Evolutionary conservation across 2,113 vertebrate genomes (phyloP).

Genomic region (Vanacampus margaritifer): DNA sequence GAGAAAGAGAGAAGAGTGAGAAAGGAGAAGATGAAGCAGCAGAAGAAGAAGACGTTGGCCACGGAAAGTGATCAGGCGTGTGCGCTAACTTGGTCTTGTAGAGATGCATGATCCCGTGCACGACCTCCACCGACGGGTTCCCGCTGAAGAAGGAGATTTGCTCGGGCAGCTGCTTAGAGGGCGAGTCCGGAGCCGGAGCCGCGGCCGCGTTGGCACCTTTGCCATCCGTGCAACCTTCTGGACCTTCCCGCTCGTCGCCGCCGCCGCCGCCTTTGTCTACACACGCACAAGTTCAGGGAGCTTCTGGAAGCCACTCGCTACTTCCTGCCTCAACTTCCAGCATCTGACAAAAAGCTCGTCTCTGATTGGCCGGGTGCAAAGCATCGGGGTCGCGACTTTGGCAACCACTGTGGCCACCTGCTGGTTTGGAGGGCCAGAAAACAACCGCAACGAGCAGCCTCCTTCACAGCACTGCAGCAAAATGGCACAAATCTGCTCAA

Average conservation of each 20-base stretch:
- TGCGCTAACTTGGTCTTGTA: conserved; percentile 97
- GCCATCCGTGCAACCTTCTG: conserved; percentile 14
- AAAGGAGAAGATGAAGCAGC: background rate
- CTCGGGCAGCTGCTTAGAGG: conserved; percentile 93
- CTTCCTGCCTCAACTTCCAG: background rate
- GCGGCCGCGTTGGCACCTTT: conserved; percentile 15
- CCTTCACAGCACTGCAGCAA: too few species aligned
- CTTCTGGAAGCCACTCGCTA: background rate
- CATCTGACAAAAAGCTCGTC: background rate
- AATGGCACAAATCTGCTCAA: too few species aligned
- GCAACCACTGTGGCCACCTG: too few species aligned
- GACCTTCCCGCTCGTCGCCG: background rate
- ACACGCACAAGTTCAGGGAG: background rate
- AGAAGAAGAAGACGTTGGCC: background rate
- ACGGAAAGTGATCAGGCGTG: background rate
- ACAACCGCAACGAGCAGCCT: background rate
- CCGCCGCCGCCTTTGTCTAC: conserved; percentile 44
- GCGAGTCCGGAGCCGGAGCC: conserved; percentile 78
- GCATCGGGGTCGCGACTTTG: too few species aligned
- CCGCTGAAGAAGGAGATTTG: conserved; percentile 99
- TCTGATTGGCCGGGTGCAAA: background rate
- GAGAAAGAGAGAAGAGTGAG: too few species aligned
- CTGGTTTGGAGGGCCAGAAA: background rate
- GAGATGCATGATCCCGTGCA: conserved; percentile 98
- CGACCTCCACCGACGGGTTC: conserved; percentile 93